Evolutionary conservation across 1,140 invertebrate genomes (phyloP).

Genomic region (Pararge aegeria): DNA sequence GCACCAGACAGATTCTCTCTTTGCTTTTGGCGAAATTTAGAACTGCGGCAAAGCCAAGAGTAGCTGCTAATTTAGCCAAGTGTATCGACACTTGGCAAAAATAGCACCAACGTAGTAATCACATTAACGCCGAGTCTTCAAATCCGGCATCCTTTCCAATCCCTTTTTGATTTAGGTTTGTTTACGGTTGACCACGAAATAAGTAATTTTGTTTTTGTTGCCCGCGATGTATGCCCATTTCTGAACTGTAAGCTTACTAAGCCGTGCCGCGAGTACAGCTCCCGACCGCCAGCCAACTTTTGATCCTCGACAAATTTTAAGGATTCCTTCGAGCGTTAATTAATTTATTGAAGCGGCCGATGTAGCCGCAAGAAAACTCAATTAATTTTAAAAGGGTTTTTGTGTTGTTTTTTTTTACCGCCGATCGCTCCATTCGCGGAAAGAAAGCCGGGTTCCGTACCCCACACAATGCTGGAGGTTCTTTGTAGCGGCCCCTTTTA

Average conservation of each 20-base stretch:
- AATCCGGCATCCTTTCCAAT: no score
- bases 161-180: no score
- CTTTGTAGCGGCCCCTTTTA: constrained; percentile 53
- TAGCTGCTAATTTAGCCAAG: no score
- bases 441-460: constrained; percentile 63
- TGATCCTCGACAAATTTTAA: constrained; percentile 78
- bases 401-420: constrained; percentile 74
- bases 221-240: no score
- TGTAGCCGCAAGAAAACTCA: constrained; percentile 78
- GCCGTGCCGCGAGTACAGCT: not conserved
- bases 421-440: constrained; percentile 53
- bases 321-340: constrained; percentile 77
- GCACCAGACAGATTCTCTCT: no score
- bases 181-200: no score
- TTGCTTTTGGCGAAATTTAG: no score
- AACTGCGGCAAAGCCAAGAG: no score
- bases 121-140: no score
- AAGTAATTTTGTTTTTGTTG: no score
- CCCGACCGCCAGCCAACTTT: constrained; percentile 62
- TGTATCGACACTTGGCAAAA: no score
- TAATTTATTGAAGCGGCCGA: constrained; percentile 76
- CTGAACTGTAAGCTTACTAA: not conserved
- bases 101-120: no score
- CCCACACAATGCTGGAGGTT: constrained; percentile 43
- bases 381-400: constrained; percentile 80